Percentiles rank a stretch among this genome's conserved stretches.
Evolutionary conservation across 1,140 invertebrate species (phyloP).

Genomic region (Drosophila albomicans): DNA sequence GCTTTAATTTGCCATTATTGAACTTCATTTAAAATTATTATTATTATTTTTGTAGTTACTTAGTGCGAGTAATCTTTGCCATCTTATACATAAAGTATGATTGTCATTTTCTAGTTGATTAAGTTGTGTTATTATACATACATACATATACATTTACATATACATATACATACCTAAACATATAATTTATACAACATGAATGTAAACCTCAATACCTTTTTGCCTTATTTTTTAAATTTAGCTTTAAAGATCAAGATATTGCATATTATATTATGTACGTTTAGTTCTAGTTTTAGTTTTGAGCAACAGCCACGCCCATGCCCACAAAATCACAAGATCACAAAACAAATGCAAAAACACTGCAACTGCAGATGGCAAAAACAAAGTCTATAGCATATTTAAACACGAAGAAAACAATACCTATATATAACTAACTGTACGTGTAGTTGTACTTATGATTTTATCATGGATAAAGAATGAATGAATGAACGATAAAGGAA

Average conservation of each 20-base stretch:
- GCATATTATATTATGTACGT: conserved; percentile 14
- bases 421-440: conserved; percentile 54
- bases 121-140: conserved; percentile 22
- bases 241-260: conserved; percentile 59
- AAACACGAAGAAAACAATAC: conserved; percentile 28
- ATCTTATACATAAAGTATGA: conserved; percentile 51
- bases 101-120: conserved; percentile 16
- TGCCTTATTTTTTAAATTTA: conserved; percentile 79
- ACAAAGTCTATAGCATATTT: conserved; percentile 45
- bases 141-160: conserved; percentile 17
- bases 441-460: conserved; percentile 80
- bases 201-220: conserved; percentile 71
- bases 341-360: conserved; percentile 20
- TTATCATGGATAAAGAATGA: conserved; percentile 46
- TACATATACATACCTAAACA: conserved; percentile 16
- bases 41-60: conserved; percentile 49
- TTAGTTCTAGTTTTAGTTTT: conserved; percentile 67
- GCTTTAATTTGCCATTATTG: conserved; percentile 84
- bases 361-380: conserved; percentile 37
- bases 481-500: conserved; percentile 9
- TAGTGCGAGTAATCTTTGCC: conserved; percentile 67
- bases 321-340: conserved; percentile 27
- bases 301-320: conserved; percentile 66
- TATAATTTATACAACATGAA: conserved; percentile 45
- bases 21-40: conserved; percentile 50